These are phyloP conservation scores for Rhabditoides inermis DNA, from an alignment of 2,888 invertebrate species.

Conservation along the genomic window DNA sequence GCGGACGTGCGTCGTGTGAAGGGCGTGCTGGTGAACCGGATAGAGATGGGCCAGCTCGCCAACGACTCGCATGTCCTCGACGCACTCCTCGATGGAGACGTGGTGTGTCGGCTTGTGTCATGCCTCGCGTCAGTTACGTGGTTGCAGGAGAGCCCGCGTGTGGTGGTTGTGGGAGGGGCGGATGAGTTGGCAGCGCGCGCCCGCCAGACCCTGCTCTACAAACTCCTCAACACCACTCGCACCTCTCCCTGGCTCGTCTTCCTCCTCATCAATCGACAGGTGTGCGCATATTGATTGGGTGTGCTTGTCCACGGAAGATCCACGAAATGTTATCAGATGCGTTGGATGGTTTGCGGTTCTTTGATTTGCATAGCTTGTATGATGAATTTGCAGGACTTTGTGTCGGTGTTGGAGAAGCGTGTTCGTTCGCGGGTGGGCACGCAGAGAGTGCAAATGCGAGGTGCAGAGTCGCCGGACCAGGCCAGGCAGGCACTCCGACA, in stretches of 20 bases:
- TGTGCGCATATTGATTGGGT: background rate
- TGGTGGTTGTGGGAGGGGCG: conserved; percentile 8
- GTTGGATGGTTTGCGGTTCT: background rate
- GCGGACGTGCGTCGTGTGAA: too few species aligned
- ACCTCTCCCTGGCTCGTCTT: conserved; percentile 12
- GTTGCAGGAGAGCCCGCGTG: conserved; percentile 3
- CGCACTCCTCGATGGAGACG: conserved; percentile 1
- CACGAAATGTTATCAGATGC: background rate
- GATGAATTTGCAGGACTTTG: conserved; percentile 10
- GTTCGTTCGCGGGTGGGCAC: conserved; percentile 9
- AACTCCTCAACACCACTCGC: conserved; percentile 8
- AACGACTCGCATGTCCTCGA: conserved; percentile 6
- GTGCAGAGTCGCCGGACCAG: background rate
- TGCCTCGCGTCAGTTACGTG: background rate
- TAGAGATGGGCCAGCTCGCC: conserved; percentile 6
- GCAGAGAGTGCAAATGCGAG: conserved; percentile 1
- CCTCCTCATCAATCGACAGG: conserved; percentile 9
- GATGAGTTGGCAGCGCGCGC: conserved; percentile 7
- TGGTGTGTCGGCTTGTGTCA: background rate
- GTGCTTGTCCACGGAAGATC: too few species aligned
- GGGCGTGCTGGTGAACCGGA: too few species aligned
- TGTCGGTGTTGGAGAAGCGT: conserved; percentile 11
- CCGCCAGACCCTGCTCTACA: conserved; percentile 10
- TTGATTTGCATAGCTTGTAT: background rate
- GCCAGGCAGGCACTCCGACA: too few species aligned